Base-by-base conservation (phyloP, 2,797 vertebrate genomes). In the Aeoliscus strigatus region DNA sequence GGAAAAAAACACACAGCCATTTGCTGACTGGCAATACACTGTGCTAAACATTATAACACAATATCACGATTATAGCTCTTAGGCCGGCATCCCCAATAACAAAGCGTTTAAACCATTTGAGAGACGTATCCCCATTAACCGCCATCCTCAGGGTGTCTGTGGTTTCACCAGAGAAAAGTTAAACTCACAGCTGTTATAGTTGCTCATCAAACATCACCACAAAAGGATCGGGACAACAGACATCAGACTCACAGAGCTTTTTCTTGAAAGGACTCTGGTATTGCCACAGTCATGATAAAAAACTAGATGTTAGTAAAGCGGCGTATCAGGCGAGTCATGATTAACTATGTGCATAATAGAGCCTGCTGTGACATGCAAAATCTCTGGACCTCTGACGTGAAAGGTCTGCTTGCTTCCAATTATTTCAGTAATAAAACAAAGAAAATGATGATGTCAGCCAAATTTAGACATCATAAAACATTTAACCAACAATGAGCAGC, bases 21-120 rank as follows among this genome's bases (percentile, higher is more conserved):
- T 39, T 55, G 54, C 48, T 67, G 54, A 58, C 56, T 54, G 39
- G 48, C 43, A 65, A 44, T 46, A 53, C 26, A 49, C 47, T 59
- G 60, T 45, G 31, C 49, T 49, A 56, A 61, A 62, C 32, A 60
- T 54, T 54, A 47, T 61, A n/a, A n/a, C n/a, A 60, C 32, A 69
- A 39, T 53, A 36, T 45, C 53, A 57, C 1, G 6, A 57, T 50
- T 53, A 52, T 13, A 63, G 39, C 28, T 40, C 50, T 48, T 55
- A 36, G 46, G 39, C 62, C 44, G 51, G 66, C 54, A 69, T 67
- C 47, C 47, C 52, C 43, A 58, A 46, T 40, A 44, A 59, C 49
- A 65, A 52, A 43, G 14, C 6, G 32, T 50, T 59, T 18, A 23
- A 57, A 71, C 21, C 1, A 1, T 71, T 71, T 64, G 14, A 56